Base-by-base conservation (phyloP, 2,797 vertebrate genomes). In the Neosilurus hyrtlii region DNA sequence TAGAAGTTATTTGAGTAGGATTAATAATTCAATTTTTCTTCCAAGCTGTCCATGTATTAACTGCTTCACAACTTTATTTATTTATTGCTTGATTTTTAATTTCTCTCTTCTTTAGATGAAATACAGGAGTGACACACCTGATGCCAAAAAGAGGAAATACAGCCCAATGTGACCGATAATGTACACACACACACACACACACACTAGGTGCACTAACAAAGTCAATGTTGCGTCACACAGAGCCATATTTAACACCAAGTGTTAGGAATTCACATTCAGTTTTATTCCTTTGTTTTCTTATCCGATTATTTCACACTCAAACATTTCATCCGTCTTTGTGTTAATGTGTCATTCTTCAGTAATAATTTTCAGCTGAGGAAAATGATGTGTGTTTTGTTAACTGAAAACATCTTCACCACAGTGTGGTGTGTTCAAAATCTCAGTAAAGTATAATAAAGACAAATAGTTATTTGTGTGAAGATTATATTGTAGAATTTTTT, bases 111-210 rank as follows among this genome's bases (percentile, higher is more conserved):
- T 84, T 66, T 85, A 94, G 92, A 91, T 92, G 85, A 93, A 92
- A 74, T 93, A 94, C 81, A 91, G 93, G 59, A 94, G 96, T 89
- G 89, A 89, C 56, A 88, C 89, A 0, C 93, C 95, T 0, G 95
- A 96, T 80, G 85, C 93, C 78, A 97, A 96, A 90, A 95, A 90
- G 89, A 95, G 94, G 87, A 96, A 92, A 88, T 94, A 94, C 12
- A 94, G 89, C 61, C 91, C 93, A 9, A 88, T 95, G 92, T 95
- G 92, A 94, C 30, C 4, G 0, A 43, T 43, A 43, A 4, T 43
- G 30, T 37, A 52, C 80, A 74, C 73, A 61, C 57, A 49, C 74
- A 52, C 59, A 49, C 65, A n/a, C 18, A 80, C 26, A 15, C 54
- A 24, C 79, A 43, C 8, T 22, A 10, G 20, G 10, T 24, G 35